These are phyloP conservation scores for Campylomormyrus tamandua DNA, from an alignment of 2,113 vertebrate species.

Conservation along the genomic window DNA sequence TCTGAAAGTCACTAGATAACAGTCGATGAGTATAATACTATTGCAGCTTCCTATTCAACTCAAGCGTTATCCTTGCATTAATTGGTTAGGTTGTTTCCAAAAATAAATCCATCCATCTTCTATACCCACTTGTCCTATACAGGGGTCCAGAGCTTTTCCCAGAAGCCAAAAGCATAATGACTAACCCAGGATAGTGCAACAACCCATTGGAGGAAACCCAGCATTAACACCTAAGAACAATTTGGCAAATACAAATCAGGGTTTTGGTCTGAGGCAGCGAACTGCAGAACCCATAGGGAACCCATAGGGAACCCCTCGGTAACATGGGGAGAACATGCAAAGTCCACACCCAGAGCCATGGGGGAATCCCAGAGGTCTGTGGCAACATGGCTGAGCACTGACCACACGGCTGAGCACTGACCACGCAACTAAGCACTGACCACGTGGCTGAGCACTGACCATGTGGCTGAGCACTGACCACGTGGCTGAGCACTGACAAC, in stretches of 20 bases:
- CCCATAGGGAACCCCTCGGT: neutral
- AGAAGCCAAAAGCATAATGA: neutral
- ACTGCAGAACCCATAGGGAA: neutral
- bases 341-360: neutral
- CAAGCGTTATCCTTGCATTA: neutral
- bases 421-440: fast-evolving
- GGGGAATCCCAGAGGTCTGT: neutral
- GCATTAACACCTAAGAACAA: neutral
- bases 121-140: neutral
- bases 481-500: too few relatives aligned
- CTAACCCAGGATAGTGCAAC: neutral
- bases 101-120: neutral
- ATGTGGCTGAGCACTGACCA: too few relatives aligned
- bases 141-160: neutral
- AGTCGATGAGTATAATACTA: neutral
- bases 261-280: neutral
- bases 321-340: neutral
- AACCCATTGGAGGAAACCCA: neutral
- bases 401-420: too few relatives aligned
- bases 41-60: neutral
- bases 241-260: neutral
- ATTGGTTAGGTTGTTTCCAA: neutral
- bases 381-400: neutral
- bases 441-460: too few relatives aligned
- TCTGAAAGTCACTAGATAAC: neutral